These are phyloP conservation scores for Leptatherina wallacei DNA, from an alignment of 2,797 vertebrate species.

Conservation along the genomic window DNA sequence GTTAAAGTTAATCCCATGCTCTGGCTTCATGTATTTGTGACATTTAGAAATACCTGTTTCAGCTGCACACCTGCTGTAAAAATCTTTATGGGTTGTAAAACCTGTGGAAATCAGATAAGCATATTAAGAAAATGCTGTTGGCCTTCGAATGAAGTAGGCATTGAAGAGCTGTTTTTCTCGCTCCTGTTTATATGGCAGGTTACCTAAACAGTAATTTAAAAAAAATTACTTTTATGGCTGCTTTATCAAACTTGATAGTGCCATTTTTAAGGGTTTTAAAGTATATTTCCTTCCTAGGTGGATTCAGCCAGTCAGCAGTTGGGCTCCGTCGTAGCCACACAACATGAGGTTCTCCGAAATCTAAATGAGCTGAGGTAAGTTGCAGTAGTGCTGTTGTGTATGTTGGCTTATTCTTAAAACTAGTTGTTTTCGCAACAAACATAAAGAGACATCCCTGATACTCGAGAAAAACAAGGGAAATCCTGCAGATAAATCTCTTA, in stretches of 20 bases:
- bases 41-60: not conserved
- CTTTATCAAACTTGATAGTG: conserved; percentile 10
- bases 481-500: conserved; percentile 61
- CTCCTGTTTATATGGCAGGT: not conserved
- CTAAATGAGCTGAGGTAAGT: conserved; percentile 92
- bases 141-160: not conserved
- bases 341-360: conserved; percentile 91
- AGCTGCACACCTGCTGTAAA: conserved; percentile 1
- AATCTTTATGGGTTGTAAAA: not conserved
- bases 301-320: conserved; percentile 85
- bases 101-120: not conserved
- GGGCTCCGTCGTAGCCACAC: conserved; percentile 83
- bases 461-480: conserved; percentile 68
- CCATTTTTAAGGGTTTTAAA: not conserved
- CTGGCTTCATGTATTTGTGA: not conserved
- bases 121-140: not conserved
- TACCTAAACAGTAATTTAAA: conserved; percentile 3
- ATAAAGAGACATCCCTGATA: conserved; percentile 40
- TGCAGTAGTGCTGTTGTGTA: conserved; percentile 18
- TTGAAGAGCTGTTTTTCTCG: not conserved
- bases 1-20: not conserved
- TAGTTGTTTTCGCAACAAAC: conserved; percentile 47
- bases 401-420: conserved; percentile 19
- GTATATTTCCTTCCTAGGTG: conserved; percentile 29
- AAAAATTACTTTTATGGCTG: conserved; percentile 2